Conservation (phyloP, 2,797 vertebrate species). For the Chaetophractus vellerosus region DNA sequence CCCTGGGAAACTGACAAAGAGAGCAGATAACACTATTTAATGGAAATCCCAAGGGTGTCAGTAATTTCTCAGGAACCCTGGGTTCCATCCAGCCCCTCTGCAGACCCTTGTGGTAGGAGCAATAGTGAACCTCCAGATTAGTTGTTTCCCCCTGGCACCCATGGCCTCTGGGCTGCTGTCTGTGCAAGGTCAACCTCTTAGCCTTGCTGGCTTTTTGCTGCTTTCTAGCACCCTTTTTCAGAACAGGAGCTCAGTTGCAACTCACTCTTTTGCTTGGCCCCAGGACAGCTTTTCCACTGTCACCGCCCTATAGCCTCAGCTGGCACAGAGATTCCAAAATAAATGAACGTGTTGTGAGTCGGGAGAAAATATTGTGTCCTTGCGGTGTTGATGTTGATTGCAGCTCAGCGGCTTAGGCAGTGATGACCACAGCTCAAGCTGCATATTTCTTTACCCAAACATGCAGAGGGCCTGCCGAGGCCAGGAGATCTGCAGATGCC, state of each 20-base stretch:
- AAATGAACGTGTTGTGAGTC: constrained; percentile 91
- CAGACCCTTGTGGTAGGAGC: not conserved
- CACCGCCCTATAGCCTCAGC: constrained; percentile 90
- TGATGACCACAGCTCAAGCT: constrained; percentile 87
- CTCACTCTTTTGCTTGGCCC: constrained; percentile 91
- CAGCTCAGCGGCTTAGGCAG: constrained; percentile 87
- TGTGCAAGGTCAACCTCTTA: constrained; percentile 84
- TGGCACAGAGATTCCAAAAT: constrained; percentile 91
- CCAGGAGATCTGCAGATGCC: constrained; percentile 84
- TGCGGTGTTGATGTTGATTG: constrained; percentile 91
- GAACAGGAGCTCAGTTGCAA: constrained; percentile 88
- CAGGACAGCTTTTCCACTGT: constrained; percentile 90
- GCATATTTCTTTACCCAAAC: constrained; percentile 90
- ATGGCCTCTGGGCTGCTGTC: constrained; percentile 27
- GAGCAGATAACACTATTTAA: constrained; percentile 6
- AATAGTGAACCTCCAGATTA: not conserved
- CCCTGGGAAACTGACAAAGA: constrained; percentile 32
- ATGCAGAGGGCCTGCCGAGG: constrained; percentile 79
- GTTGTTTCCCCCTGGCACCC: not conserved
- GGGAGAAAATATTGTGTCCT: constrained; percentile 92
- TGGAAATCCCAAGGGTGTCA: constrained; percentile 12
- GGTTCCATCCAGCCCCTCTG: not conserved
- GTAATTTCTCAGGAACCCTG: constrained; percentile 8
- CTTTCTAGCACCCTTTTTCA: constrained; percentile 87
- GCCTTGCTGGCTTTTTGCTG: constrained; percentile 78